A percentile compares a stretch with the other conserved stretches of the same genome.
Evolutionary conservation across 53 echinoderm and acorn worm species (phyloP).

Genomic region (Zoroaster sp.): DNA sequence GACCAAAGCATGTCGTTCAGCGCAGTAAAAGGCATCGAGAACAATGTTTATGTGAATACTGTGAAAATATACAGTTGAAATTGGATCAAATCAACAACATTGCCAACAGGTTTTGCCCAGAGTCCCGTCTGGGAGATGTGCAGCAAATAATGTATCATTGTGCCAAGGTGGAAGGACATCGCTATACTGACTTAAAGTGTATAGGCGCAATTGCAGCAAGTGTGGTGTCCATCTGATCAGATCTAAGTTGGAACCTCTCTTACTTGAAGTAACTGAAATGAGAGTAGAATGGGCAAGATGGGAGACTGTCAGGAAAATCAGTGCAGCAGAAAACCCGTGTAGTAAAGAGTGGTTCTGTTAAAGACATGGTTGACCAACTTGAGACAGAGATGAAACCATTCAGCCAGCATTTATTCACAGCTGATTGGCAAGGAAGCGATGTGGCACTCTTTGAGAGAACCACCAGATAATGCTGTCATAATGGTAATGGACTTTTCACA

Average conservation of each 20-base stretch:
- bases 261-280: not conserved
- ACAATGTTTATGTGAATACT: not conserved
- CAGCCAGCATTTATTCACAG: not conserved
- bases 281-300: not conserved
- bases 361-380: not conserved
- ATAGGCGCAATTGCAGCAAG: not conserved
- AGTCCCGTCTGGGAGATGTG: not conserved
- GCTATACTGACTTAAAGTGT: not conserved
- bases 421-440: slow-evolving; percentile 3
- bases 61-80: not conserved
- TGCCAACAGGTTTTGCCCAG: not conserved
- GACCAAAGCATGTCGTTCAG: not conserved
- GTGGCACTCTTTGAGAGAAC: not conserved
- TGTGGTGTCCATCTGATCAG: not conserved
- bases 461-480: not conserved
- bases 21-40: not conserved
- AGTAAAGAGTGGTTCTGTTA: not conserved
- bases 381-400: not conserved
- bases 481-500: not conserved
- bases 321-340: not conserved
- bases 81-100: not conserved
- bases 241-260: not conserved
- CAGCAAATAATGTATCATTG: not conserved
- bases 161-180: not conserved
- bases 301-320: not conserved